Evolutionary conservation across 2,113 vertebrate genomes (phyloP).

Genomic region (Emydocephalus ijimae): DNA sequence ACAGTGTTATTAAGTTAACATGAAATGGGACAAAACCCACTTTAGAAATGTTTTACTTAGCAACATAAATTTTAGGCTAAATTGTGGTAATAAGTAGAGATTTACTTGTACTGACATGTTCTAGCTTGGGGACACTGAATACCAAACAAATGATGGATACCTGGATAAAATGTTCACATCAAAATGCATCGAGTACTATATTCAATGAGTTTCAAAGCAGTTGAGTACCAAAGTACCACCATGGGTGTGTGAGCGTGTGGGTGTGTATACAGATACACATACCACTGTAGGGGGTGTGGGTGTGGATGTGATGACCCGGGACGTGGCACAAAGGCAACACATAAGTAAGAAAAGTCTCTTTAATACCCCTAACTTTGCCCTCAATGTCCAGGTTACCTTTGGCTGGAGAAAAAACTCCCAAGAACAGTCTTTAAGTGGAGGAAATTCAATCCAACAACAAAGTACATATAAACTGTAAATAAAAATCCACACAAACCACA

Average conservation of each 20-base stretch:
- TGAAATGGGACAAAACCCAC: background rate
- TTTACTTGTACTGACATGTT: background rate
- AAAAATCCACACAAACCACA: no score
- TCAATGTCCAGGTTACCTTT: no score
- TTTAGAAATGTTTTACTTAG: background rate
- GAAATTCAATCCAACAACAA: no score
- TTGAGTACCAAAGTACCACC: background rate
- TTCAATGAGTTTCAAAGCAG: background rate
- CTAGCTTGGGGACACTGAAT: background rate
- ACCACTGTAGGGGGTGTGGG: no score
- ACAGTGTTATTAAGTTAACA: background rate
- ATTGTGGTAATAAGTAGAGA: background rate
- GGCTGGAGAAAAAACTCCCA: no score
- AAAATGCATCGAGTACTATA: background rate
- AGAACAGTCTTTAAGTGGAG: no score
- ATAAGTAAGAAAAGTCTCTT: no score
- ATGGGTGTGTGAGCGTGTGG: background rate
- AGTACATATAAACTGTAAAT: no score
- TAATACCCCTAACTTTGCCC: no score
- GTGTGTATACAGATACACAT: no score
- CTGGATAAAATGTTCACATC: background rate
- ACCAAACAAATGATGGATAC: background rate
- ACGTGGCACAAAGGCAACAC: no score
- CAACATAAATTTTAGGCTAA: background rate
- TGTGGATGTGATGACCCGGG: no score